Conservation (phyloP, 2,113 vertebrate genomes). For the Pomatorhinus ruficollis region DNA sequence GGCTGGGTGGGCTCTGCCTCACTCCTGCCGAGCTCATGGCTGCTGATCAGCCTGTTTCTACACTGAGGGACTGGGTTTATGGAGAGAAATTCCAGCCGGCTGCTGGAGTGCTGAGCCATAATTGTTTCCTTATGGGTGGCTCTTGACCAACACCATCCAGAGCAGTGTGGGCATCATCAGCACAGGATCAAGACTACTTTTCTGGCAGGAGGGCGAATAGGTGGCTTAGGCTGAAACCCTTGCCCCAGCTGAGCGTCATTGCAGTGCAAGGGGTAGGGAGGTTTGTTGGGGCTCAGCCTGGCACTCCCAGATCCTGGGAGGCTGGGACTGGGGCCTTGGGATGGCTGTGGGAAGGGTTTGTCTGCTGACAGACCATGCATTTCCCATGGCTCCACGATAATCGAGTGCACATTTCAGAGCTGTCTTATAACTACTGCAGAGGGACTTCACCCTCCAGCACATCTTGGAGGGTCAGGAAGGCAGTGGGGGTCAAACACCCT, state of each 20-base stretch:
- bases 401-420: not conserved
- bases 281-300: not conserved
- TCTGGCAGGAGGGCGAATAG: not conserved
- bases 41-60: not conserved
- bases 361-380: not conserved
- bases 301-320: fast-evolving
- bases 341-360: not conserved
- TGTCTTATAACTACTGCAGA: fast-evolving
- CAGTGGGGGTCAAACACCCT: not conserved
- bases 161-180: not conserved
- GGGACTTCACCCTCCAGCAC: not conserved
- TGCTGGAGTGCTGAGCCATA: not conserved
- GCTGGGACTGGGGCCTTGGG: not conserved
- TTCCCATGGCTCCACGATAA: not conserved
- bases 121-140: conserved; percentile 22
- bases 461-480: not conserved
- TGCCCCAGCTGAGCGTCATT: fast-evolving
- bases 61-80: not conserved
- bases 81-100: conserved; percentile 6
- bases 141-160: not conserved
- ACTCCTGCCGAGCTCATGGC: fast-evolving
- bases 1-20: not conserved
- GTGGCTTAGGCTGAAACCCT: not conserved
- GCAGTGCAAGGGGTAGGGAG: fast-evolving
- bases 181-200: not conserved